phyloP scores from a whole-genome alignment of 2,113 vertebrate species.

The Leptobrachium leishanense region DNA sequence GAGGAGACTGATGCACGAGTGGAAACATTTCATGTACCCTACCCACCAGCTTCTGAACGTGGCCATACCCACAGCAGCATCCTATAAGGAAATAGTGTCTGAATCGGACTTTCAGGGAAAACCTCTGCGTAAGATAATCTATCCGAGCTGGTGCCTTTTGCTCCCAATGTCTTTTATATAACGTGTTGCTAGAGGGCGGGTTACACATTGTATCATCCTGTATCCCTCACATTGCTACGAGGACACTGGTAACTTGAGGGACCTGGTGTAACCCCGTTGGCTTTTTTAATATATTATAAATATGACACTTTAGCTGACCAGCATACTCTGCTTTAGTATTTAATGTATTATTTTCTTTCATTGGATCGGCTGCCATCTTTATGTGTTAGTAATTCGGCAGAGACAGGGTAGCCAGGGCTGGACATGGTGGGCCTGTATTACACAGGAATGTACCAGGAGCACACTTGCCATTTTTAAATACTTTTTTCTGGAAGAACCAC shows the following conservation, averaged over 20 bases:
- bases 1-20: neutral
- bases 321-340: neutral
- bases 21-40: constrained; percentile 26
- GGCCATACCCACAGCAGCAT: neutral
- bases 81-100: constrained; percentile 3
- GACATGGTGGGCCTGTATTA: too few relatives aligned
- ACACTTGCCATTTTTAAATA: too few relatives aligned
- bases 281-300: neutral
- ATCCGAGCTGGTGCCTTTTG: constrained; percentile 29
- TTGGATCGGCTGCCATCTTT: too few relatives aligned
- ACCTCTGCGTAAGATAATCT: constrained; percentile 41
- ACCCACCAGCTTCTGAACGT: neutral
- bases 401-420: too few relatives aligned
- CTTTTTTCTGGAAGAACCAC: too few relatives aligned
- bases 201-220: neutral
- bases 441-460: too few relatives aligned
- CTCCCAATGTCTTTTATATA: neutral
- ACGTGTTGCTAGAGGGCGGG: neutral
- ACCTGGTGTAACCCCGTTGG: neutral
- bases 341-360: neutral
- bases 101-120: constrained; percentile 30
- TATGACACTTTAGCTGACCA: neutral
- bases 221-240: neutral
- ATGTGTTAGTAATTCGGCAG: too few relatives aligned
- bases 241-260: neutral